Evolutionary conservation across 1,140 invertebrate genomes (phyloP), one percentile per base, ranked within the genome.

Genomic region (Trachymyrmex cornetzi): DNA sequence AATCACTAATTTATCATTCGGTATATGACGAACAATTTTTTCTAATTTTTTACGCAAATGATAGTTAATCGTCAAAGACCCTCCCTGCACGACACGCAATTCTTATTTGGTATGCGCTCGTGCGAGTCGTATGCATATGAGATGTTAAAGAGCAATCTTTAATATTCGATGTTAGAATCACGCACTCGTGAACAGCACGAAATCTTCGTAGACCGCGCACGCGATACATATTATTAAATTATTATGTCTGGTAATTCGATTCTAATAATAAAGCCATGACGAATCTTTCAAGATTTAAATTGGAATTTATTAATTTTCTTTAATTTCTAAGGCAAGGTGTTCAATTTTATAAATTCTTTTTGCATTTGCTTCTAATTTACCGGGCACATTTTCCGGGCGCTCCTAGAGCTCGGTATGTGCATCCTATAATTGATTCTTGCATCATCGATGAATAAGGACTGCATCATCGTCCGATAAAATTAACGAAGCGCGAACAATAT

Each of bases 81-180:
- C 34, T 67, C 3, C 22, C 22, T 55, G 27, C 27, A 24, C 12
- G 19, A 59, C 50, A 24, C 38, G 19, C 38, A 27, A 1, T 57
- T 57, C 44, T 85, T 22, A 55, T 57, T 81, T 71, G 16, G n/a
- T 57, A 71, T 81, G 64, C 64, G n/a, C 30, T 55, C 48, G 30
- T 69, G 48, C 16, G 30, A 71, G 22, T 57, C 24, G 22, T 59
- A 81, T 81, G 79, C 79, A 71, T 81, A 81, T 81, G 64, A 71
- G 79, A 81, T 81, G 79, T 81, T 81, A 81, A 81, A 71, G 50
- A 81, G 77, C 50, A 57, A n/a, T 44, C 77, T 81, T 81, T 81
- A 27, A 38, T 69, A 81, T 81, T 81, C 77, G 30, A 71, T 34
- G 48, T 57, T 38, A 53, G 22, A 53, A 71, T 38, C 55, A 71